These are phyloP conservation scores for Orthosia cruda DNA, from an alignment of 2,888 invertebrate genomes.

Conservation along the genomic window DNA sequence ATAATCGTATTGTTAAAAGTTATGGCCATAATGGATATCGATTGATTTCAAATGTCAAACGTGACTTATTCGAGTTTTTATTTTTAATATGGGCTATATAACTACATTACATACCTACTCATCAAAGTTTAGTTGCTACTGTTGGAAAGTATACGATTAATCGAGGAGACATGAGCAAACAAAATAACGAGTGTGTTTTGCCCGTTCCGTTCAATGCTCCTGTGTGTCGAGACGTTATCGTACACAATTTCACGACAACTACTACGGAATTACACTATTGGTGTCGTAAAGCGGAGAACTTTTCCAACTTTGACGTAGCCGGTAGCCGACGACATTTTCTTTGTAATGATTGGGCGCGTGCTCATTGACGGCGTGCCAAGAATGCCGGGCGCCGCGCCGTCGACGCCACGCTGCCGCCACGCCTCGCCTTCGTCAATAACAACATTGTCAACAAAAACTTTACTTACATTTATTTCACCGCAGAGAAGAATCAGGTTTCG, in stretches of 20 bases:
- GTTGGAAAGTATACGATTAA: slow-evolving; percentile 21
- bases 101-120: background rate
- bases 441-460: slow-evolving; percentile 58
- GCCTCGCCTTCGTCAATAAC: slow-evolving; percentile 44
- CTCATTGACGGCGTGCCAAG: slow-evolving; percentile 74
- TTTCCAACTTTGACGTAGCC: slow-evolving; percentile 64
- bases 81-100: no score
- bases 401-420: slow-evolving; percentile 42
- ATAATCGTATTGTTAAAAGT: slow-evolving; percentile 1
- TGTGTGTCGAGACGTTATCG: slow-evolving; percentile 38
- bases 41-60: slow-evolving; percentile 4
- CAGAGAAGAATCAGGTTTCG: slow-evolving; percentile 3
- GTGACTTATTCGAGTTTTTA: background rate
- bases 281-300: slow-evolving; percentile 64
- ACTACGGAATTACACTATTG: slow-evolving; percentile 59
- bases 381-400: slow-evolving; percentile 60
- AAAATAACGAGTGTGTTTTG: slow-evolving; percentile 27
- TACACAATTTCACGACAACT: slow-evolving; percentile 50
- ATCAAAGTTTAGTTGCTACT: background rate
- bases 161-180: slow-evolving; percentile 31
- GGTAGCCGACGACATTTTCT: slow-evolving; percentile 64
- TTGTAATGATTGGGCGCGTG: slow-evolving; percentile 65
- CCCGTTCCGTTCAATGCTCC: slow-evolving; percentile 60
- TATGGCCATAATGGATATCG: slow-evolving; percentile 1
- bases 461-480: slow-evolving; percentile 14